These are phyloP conservation scores for Pseudachorutes palmiensis DNA, from an alignment of 1,140 invertebrate genomes.

Conservation along the genomic window DNA sequence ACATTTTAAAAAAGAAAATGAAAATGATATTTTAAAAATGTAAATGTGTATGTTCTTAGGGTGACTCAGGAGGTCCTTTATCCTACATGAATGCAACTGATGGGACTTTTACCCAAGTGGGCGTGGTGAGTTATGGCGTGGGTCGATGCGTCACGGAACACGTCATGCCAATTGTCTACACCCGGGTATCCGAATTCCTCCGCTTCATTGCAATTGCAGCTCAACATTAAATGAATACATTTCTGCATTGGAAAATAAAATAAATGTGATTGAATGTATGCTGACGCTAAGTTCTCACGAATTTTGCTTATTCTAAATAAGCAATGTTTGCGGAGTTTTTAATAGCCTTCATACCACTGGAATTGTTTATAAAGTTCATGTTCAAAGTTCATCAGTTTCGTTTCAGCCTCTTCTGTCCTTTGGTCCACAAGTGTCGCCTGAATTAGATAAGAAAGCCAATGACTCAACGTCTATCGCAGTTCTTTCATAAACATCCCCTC, in stretches of 20 bases:
- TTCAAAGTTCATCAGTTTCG: neutral
- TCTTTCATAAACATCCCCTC: neutral
- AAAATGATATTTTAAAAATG: neutral
- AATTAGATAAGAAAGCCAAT: neutral
- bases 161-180: conserved; percentile 43
- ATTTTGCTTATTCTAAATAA: too few relatives aligned
- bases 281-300: too few relatives aligned
- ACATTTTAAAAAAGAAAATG: neutral
- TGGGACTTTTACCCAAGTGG: conserved; percentile 39
- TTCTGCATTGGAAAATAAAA: neutral
- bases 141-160: conserved; percentile 41
- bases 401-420: neutral
- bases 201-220: conserved; percentile 41
- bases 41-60: conserved; percentile 29
- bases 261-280: too few relatives aligned
- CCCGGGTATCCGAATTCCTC: conserved; percentile 41
- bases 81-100: conserved; percentile 38
- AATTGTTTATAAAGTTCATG: neutral
- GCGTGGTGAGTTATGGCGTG: conserved; percentile 43
- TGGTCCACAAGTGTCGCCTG: neutral
- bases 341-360: neutral
- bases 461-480: neutral
- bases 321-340: neutral
- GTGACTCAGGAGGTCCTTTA: conserved; percentile 43
- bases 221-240: neutral